Evolutionary conservation across 2,888 invertebrate genomes (phyloP), one percentile per base, ranked within the genome.

Genomic region (Cabera pusaria): DNA sequence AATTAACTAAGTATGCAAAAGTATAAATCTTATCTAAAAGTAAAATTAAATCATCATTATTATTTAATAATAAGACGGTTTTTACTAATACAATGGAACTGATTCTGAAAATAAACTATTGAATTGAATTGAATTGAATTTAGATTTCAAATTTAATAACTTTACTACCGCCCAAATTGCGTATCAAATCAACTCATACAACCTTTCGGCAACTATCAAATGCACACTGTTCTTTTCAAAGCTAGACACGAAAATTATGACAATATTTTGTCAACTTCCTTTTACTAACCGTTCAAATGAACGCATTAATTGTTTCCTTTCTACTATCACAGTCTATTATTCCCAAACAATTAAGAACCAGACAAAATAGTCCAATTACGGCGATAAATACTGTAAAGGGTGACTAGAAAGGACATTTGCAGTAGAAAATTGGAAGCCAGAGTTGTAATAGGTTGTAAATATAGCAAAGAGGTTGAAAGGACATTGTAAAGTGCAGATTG

Each of bases 311-410:
- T 38, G 12, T 31, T 36, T 32, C 41, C 29, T 23, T 33, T 33
- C 5, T 8, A 6, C 19, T 2, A 23, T 24, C 8, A n/a, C 1
- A n/a, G 16, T 33, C 27, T 2, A 20, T 47, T 55, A 41, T 19
- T 40, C 10, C 43, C 35, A 43, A 43, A 35, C 33, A 55, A 27
- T 22, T 17, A 11, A 7, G 8, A 21, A 6, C 14, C 18, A 10
- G 47, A 68, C 68, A 72, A 66, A 58, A 33, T 50, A 57, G 61
- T 78, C 77, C 78, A 79, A 81, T 83, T 74, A 74, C 45, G 48
- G 36, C 27, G 14, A 27, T 47, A 64, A 64, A 51, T 49, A 53
- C 49, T 58, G 44, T 55, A 59, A 59, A 56, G 58, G 37, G 37
- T 49, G 43, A 45, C 47, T 44, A 53, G 50, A 46, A 36, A 35